Base-by-base conservation (phyloP, 53 echinoderm and acorn worm species). In the Crossaster papposus region DNA sequence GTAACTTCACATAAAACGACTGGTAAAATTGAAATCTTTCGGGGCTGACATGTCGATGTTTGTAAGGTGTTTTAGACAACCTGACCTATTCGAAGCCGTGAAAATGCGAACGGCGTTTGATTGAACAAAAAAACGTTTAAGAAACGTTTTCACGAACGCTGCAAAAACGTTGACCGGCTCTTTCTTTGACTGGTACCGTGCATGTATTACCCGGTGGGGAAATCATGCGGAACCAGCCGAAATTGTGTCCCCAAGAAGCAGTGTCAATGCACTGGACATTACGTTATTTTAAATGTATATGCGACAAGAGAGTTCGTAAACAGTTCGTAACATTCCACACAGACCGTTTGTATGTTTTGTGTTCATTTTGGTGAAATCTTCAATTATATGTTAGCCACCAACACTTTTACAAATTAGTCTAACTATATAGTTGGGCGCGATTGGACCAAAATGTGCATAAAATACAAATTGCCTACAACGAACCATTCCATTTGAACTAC, bases 271-370 rank as follows among this genome's bases (percentile, higher is more conserved):
- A 58, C 51, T 81, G 81, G 81, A 14, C 55, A 18, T 63, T 79
- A 14, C 29, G 13, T 17, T n/a, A n/a, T n/a, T 51, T 15, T 58
- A 8, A 58, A 58, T 58, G 44, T 44, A 44, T 7, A 58, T 3
- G 17, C 58, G 58, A 58, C 58, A 58, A 62, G 17, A 9, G 28
- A 79, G 54, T 23, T n/a, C 22, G n/a, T 18, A 12, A 81, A 8
- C 31, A 81, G 31, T 63, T 63, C 29, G 37, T 64, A 82, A 82
- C 82, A 82, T 82, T 82, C 82, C 82, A 82, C 36, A 73, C 36
- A 65, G 37, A 36, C 65, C 65, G 65, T 65, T 82, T 24, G 36
- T 63, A 64, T 10, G 55, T 38, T 38, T 38, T 38, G 38, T 38
- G 2, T 38, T 38, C 7, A 2, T 4, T 44, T 44, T 44, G 44